phyloP scores from a whole-genome alignment of 2,888 invertebrate genomes.

The Meta bourneti region DNA sequence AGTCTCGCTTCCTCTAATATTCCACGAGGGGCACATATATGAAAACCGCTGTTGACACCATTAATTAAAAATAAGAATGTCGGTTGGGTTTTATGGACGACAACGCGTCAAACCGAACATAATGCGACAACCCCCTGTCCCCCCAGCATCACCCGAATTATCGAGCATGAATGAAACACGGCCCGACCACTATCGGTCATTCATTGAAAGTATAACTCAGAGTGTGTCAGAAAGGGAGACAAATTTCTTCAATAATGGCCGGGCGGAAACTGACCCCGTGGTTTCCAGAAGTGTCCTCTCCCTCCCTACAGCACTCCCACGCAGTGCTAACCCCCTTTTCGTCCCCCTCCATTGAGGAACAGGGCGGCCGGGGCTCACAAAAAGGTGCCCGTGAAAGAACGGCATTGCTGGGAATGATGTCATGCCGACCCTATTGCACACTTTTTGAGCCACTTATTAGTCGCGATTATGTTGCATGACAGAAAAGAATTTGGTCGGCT shows the following conservation, averaged over 20 bases:
- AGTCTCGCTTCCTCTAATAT: not conserved
- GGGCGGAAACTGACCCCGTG: slow-evolving; percentile 66
- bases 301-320: slow-evolving; percentile 9
- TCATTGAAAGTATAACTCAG: slow-evolving; percentile 69
- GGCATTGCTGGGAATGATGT: not conserved
- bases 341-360: not conserved
- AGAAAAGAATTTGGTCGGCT: not conserved
- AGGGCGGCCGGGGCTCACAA: not conserved
- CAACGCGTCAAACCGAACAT: slow-evolving; percentile 54
- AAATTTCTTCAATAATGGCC: slow-evolving; percentile 74
- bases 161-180: slow-evolving; percentile 61
- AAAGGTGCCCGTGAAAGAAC: not conserved
- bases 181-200: slow-evolving; percentile 62
- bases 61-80: slow-evolving; percentile 74
- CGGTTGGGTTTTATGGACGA: slow-evolving; percentile 39
- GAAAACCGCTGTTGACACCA: slow-evolving; percentile 39
- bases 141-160: slow-evolving; percentile 38
- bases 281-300: slow-evolving; percentile 18
- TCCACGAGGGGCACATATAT: not conserved
- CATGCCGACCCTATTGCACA: not conserved
- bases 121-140: slow-evolving; percentile 5
- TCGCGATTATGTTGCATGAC: not conserved
- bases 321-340: not conserved
- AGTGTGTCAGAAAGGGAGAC: slow-evolving; percentile 61
- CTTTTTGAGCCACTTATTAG: slow-evolving; percentile 10